Base-by-base conservation (phyloP, 2,797 vertebrate species). In the Rhinophrynus dorsalis region DNA sequence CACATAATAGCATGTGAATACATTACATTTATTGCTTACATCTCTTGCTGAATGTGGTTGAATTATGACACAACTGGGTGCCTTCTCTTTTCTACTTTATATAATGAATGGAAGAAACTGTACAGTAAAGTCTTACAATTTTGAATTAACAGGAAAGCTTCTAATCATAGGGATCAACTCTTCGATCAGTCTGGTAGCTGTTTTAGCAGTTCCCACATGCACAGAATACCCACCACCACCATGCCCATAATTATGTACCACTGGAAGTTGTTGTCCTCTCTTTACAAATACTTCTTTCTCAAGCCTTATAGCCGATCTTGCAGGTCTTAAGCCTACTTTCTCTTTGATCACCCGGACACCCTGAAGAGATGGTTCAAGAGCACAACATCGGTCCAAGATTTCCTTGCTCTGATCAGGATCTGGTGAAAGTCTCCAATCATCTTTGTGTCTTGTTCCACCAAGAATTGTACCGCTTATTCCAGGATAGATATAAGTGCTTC, bases 171-270 rank as follows among this genome's bases (percentile, higher is more conserved):
- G 66, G 21, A 94, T 79, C 45, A 85, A 89, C 65, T 92, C 81
- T 8, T 38, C 74, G 29, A 97, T 90, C 75, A 98, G 77, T 50
- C 44, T 69, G 65, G 91, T 66, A 0, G 92, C 88, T 1, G 93
- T 91, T 37, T 89, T 73, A 8, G 94, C 95, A 0, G 90, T 93
- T 2, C 95, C 97, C 89, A 92, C 91, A 75, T 95, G 91, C 17
- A 95, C 50, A 0, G 88, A 89, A 68, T 96, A 84, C 0, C 97
- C 97, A 47, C 88, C 92, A 1, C 86, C 77, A 0, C 91, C 91
- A 0, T 98, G 97, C 7, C 97, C 97, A 0, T 98, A 98, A 83
- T 97, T 94, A 78, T 98, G 96, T 6, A 98, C 89, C 66, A 98
- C 85, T 0, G 30, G 83, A 10, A 97, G 84, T 5, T 23, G 76